Evolutionary conservation across 2,888 invertebrate species (phyloP), one percentile per base, ranked within the genome.

Genomic region (Meta bourneti): DNA sequence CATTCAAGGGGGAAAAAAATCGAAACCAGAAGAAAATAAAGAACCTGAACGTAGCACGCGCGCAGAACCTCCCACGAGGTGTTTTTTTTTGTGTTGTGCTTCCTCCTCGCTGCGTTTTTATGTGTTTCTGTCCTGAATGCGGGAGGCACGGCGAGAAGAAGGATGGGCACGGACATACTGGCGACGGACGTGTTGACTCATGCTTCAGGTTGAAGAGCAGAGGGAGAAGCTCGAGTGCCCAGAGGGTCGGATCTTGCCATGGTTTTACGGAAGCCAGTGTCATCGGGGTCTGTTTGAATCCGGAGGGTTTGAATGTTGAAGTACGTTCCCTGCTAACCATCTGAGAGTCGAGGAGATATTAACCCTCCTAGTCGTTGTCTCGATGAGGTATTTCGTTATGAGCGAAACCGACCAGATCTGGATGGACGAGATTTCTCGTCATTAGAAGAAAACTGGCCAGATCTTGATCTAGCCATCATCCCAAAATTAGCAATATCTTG

Each of bases 121-220:
- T 86, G 70, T 34, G 87, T 71, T 69, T 86, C 54, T 49, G n/a
- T 70, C 48, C 34, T 51, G 48, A 69, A 84, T 61, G 75, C 20
- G n/a, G 49, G 54, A 69, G 51, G 19, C 49, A 82, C n/a, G 34
- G 51, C 69, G 85, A 52, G 6, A 86, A 70, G 49, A 61, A 49
- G 51, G 83, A 51, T 83, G 72, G 83, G 82, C 70, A 9, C 82
- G 51, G 49, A 78, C 89, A 77, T 20, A 1, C 34, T 89, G 89
- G 89, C 83, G 83, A 84, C 83, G n/a, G 51, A 20, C 79, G 19
- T 89, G 82, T 89, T 89, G 89, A 89, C 89, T 89, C 89, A 82
- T 89, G 61, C 77, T 51, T 84, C 6, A 51, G 61, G 19, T 61
- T 54, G 52, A 78, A 78, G 78, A 52, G 54, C 51, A 51, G 8